Conservation (phyloP, 1,140 invertebrate genomes). For the Zaprionus inermis region DNA sequence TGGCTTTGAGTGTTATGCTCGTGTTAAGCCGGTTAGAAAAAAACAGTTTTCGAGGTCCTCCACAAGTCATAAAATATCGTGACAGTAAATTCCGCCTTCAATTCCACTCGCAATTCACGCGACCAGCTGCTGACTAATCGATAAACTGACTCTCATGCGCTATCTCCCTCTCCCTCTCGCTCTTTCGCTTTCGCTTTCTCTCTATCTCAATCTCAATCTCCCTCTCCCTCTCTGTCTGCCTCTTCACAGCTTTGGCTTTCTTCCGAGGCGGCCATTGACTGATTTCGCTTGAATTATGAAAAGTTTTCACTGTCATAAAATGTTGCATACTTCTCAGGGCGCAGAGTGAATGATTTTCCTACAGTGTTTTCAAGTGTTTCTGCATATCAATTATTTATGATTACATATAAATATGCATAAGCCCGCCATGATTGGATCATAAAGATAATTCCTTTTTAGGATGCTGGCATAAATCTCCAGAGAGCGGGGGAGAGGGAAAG, state of each 20-base stretch:
- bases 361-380: neutral
- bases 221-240: neutral
- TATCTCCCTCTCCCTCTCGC: neutral
- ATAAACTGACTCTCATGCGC: slow-evolving; percentile 17
- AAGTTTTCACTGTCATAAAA: slow-evolving; percentile 13
- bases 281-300: slow-evolving; percentile 22
- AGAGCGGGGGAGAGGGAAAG: too few relatives aligned
- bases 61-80: slow-evolving; percentile 43
- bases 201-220: neutral
- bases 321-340: neutral
- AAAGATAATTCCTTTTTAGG: neutral
- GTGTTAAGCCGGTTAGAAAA: slow-evolving; percentile 42
- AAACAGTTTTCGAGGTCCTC: slow-evolving; percentile 31
- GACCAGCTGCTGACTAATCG: slow-evolving; percentile 30
- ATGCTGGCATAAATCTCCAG: neutral
- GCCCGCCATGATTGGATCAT: neutral
- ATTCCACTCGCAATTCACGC: slow-evolving; percentile 28
- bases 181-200: too few relatives aligned
- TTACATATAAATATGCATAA: neutral
- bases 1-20: slow-evolving; percentile 38
- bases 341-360: neutral
- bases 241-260: neutral
- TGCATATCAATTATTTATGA: slow-evolving; percentile 1
- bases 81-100: slow-evolving; percentile 34
- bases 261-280: slow-evolving; percentile 1